Evolutionary conservation across 37 sponge, comb jelly and placozoan genomes (phyloP).

Genomic region (Theonella swinhoei): DNA sequence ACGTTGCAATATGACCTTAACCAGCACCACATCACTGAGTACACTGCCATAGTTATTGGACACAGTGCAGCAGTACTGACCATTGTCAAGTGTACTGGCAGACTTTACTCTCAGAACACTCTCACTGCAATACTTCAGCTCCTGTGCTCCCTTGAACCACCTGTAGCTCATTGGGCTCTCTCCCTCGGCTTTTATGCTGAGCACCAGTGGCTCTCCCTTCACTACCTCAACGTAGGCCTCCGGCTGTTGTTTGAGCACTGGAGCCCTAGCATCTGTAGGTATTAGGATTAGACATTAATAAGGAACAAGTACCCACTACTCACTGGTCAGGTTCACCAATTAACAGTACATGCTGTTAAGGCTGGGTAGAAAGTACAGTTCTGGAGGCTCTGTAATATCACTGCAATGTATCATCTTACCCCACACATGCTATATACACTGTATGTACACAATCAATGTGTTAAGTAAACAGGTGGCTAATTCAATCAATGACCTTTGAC

Average conservation of each 20-base stretch:
- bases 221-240: not conserved
- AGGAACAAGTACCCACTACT: not conserved
- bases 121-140: conserved; percentile 8
- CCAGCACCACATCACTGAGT: conserved; percentile 1
- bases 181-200: conserved; percentile 23
- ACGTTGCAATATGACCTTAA: not conserved
- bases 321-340: too few species aligned
- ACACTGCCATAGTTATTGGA: conserved; percentile 46
- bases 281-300: not conserved
- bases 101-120: conserved; percentile 14
- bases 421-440: too few species aligned
- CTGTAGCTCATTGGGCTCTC: conserved; percentile 22
- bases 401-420: too few species aligned
- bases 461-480: too few species aligned
- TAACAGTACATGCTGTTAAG: too few species aligned
- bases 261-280: not conserved
- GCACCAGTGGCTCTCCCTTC: conserved; percentile 23
- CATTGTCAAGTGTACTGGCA: not conserved
- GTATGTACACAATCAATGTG: too few species aligned
- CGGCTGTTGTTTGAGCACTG: conserved; percentile 23
- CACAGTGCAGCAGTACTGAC: conserved; percentile 49
- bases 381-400: too few species aligned
- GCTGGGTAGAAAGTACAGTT: too few species aligned
- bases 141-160: conserved; percentile 44
- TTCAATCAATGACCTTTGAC: too few species aligned